A percentile compares a stretch with the other conserved stretches of the same genome.
These are phyloP conservation scores for Loris lydekkerianus DNA, from an alignment of 2,797 vertebrate genomes.

Conservation along the genomic window DNA sequence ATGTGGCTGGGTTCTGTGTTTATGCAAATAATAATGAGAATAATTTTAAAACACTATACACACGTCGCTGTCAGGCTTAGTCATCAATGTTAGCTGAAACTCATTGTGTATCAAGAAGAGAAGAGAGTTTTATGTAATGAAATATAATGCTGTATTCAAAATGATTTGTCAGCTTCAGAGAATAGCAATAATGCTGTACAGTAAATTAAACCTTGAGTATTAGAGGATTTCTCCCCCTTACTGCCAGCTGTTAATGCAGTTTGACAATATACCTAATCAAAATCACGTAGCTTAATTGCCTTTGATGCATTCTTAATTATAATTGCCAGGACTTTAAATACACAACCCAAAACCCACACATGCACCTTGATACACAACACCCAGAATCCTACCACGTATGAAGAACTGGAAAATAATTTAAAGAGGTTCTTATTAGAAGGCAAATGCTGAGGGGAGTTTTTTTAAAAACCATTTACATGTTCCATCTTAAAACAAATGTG, in stretches of 20 bases:
- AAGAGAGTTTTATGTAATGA: conserved; percentile 70
- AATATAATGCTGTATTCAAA: conserved; percentile 79
- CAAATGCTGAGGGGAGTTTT: background rate
- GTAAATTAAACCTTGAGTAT: conserved; percentile 72
- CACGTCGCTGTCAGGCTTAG: conserved; percentile 4
- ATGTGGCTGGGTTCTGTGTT: conserved; percentile 46
- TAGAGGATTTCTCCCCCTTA: conserved; percentile 52
- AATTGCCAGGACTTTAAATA: conserved; percentile 72
- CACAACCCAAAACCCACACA: conserved; percentile 62
- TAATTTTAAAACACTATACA: conserved; percentile 59
- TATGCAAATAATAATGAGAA: conserved; percentile 67
- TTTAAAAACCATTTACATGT: conserved; percentile 50
- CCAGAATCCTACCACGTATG: conserved; percentile 47
- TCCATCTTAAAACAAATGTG: conserved; percentile 61
- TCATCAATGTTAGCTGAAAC: conserved; percentile 65
- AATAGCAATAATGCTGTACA: conserved; percentile 58
- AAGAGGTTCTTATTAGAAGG: conserved; percentile 58
- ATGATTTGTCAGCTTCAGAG: conserved; percentile 71
- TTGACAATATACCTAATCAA: conserved; percentile 78
- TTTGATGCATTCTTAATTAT: conserved; percentile 64
- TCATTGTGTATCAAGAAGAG: conserved; percentile 62
- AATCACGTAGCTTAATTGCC: conserved; percentile 75
- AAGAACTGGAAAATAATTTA: conserved; percentile 69
- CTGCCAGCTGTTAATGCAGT: conserved; percentile 65
- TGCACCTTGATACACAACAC: conserved; percentile 37